These are phyloP conservation scores for Serilophus lunatus DNA, from an alignment of 2,113 vertebrate genomes.

Conservation along the genomic window DNA sequence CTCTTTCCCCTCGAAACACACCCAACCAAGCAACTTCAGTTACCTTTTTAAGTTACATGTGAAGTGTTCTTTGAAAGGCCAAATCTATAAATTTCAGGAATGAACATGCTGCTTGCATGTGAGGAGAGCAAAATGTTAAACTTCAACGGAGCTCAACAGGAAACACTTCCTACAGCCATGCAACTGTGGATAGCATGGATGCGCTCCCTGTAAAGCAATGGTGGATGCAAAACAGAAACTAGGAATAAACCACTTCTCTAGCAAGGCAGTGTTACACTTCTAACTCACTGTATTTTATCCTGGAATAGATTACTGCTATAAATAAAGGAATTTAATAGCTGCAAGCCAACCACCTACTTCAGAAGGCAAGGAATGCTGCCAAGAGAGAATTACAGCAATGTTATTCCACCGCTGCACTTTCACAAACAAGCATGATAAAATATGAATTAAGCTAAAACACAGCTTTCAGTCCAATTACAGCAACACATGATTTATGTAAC, in stretches of 20 bases:
- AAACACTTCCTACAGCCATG: not conserved
- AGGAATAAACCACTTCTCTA: not conserved
- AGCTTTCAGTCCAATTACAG: not conserved
- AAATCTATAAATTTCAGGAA: not conserved
- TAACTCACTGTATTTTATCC: not conserved
- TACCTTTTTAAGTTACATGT: not conserved
- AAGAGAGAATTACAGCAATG: not conserved
- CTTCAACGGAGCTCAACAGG: not conserved
- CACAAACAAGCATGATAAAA: not conserved
- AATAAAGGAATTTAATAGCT: constrained; percentile 24
- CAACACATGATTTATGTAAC: not conserved
- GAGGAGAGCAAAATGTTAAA: not conserved
- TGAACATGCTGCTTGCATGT: not conserved
- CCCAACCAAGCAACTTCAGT: not conserved
- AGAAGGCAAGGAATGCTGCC: not conserved
- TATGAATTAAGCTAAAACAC: not conserved
- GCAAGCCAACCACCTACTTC: constrained; percentile 15
- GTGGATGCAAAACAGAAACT: not conserved
- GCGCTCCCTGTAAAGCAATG: not conserved
- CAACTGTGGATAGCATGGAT: not conserved
- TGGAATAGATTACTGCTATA: constrained; percentile 9
- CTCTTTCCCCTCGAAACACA: fast-evolving
- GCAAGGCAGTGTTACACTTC: not conserved
- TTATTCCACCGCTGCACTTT: not conserved
- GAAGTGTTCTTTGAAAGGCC: not conserved